These are phyloP conservation scores for Calosoma granatense DNA, from an alignment of 1,140 invertebrate species.

Conservation along the genomic window DNA sequence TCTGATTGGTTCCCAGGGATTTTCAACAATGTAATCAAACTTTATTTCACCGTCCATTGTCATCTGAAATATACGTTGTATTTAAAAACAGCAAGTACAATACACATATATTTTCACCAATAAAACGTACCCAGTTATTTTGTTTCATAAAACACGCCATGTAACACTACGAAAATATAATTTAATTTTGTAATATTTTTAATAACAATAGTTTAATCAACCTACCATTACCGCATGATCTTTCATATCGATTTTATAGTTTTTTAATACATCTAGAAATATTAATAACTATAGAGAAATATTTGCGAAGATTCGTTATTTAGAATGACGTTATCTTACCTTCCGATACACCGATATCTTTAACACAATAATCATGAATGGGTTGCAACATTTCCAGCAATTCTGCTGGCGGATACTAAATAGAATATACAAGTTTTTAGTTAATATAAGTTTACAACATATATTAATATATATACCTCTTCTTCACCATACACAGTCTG, in stretches of 20 bases:
- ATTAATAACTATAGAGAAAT: too few relatives aligned
- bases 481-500: neutral
- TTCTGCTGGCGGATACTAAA: slow-evolving; percentile 10
- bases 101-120: slow-evolving; percentile 9
- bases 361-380: slow-evolving; percentile 9
- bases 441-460: neutral
- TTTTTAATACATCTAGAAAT: slow-evolving; percentile 20
- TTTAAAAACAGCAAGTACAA: slow-evolving; percentile 6
- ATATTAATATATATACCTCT: neutral
- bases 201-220: neutral
- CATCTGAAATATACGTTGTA: slow-evolving; percentile 18
- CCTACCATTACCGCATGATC: slow-evolving; percentile 20
- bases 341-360: slow-evolving; percentile 11
- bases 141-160: slow-evolving; percentile 25
- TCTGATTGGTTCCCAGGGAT: slow-evolving; percentile 19
- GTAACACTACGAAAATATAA: slow-evolving; percentile 20
- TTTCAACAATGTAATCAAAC: slow-evolving; percentile 20
- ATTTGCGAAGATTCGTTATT: too few relatives aligned
- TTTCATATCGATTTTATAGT: slow-evolving; percentile 20
- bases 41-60: slow-evolving; percentile 19
- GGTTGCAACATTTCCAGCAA: slow-evolving; percentile 12
- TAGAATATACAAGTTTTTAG: slow-evolving; percentile 8
- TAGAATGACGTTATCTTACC: neutral
- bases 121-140: slow-evolving; percentile 22
- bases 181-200: neutral